These are phyloP conservation scores for Synergus umbraculus DNA, from an alignment of 2,888 invertebrate species.

Conservation along the genomic window DNA sequence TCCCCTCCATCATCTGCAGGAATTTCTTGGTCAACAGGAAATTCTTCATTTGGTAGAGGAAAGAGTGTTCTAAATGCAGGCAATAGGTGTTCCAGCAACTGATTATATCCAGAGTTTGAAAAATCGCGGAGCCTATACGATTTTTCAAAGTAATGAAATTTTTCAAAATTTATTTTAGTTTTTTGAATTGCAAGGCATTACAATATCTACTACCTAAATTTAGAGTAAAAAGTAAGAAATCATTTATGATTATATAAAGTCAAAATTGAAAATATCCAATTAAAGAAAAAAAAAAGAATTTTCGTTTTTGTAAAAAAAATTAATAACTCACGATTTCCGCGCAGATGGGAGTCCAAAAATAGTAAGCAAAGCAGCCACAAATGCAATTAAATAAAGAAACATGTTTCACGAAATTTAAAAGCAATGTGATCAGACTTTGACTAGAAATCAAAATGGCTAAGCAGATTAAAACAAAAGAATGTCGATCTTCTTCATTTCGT, in stretches of 20 bases:
- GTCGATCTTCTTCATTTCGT: constrained; percentile 22
- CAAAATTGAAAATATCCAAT: background rate
- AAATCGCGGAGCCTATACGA: background rate
- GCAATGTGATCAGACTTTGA: constrained; percentile 43
- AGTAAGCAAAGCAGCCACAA: constrained; percentile 57
- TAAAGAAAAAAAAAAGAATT: background rate
- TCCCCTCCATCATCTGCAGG: background rate
- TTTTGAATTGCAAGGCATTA: background rate
- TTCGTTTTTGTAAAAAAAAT: background rate
- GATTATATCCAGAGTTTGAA: constrained; percentile 18
- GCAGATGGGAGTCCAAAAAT: constrained; percentile 65
- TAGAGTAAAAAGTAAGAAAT: background rate
- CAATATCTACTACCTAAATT: background rate
- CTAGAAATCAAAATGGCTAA: constrained; percentile 26
- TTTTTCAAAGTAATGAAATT: background rate
- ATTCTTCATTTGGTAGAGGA: background rate
- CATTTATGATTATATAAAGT: background rate
- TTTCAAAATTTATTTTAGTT: background rate
- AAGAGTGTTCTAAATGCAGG: constrained; percentile 4
- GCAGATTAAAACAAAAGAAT: constrained; percentile 4
- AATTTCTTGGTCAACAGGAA: background rate
- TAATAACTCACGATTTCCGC: constrained; percentile 62
- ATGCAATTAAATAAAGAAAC: constrained; percentile 61
- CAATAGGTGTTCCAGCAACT: background rate
- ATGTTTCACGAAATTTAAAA: constrained; percentile 56